phyloP scores from a whole-genome alignment of 2,888 invertebrate genomes.

The Clostera curtula region DNA sequence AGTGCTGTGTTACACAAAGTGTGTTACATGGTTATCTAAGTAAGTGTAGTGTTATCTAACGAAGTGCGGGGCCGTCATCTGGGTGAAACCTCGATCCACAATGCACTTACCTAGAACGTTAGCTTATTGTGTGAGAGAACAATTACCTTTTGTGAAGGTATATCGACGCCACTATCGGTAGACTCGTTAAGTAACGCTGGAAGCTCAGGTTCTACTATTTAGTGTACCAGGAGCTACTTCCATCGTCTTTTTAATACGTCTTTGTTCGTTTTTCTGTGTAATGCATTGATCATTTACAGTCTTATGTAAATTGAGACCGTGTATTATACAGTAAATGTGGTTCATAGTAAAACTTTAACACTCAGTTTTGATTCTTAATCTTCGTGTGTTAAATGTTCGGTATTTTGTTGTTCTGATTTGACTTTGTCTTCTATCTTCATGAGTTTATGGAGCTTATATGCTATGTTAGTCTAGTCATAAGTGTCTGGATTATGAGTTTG shows the following conservation, averaged over 20 bases:
- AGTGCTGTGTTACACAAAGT: conserved; percentile 5
- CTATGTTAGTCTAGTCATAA: too few species aligned
- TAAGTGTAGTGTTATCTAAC: conserved; percentile 36
- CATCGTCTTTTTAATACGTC: conserved; percentile 44
- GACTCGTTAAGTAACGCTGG: conserved; percentile 55
- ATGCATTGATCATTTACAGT: conserved; percentile 4
- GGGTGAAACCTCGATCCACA: conserved; percentile 35
- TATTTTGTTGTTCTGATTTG: too few species aligned
- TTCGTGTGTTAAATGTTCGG: too few species aligned
- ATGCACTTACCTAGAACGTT: conserved; percentile 64
- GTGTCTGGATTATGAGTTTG: too few species aligned
- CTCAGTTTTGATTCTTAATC: too few species aligned
- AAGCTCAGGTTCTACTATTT: conserved; percentile 57
- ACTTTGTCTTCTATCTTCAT: too few species aligned
- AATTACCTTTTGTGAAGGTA: conserved; percentile 69
- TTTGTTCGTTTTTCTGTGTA: conserved; percentile 38
- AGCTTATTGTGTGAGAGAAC: conserved; percentile 70
- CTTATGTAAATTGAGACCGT: too few species aligned
- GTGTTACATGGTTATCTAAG: conserved; percentile 14
- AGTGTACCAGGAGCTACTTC: conserved; percentile 31
- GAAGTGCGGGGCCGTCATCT: conserved; percentile 30
- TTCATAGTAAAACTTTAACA: too few species aligned
- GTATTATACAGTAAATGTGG: too few species aligned
- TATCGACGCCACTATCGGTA: conserved; percentile 59
- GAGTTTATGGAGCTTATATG: too few species aligned